Conservation (phyloP, 2,888 invertebrate genomes). For the Griposia aprilina region DNA sequence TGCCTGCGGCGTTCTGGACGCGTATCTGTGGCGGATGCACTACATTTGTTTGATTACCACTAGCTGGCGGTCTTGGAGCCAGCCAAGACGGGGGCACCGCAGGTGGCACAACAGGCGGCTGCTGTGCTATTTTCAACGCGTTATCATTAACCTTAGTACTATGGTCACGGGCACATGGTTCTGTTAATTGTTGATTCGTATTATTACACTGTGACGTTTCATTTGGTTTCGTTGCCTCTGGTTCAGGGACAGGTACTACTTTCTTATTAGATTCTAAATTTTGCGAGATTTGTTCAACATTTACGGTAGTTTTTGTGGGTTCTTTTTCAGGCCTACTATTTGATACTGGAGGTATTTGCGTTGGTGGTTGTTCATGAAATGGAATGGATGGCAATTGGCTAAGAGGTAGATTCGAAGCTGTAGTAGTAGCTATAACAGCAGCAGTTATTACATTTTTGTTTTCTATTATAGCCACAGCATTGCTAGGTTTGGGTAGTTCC, state of each 20-base stretch:
- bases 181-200: constrained; percentile 60
- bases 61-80: constrained; percentile 71
- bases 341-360: constrained; percentile 71
- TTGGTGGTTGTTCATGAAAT: constrained; percentile 74
- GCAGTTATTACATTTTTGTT: constrained; percentile 57
- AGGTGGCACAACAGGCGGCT: constrained; percentile 81
- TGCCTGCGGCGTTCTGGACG: constrained; percentile 79
- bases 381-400: constrained; percentile 85
- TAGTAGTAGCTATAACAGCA: constrained; percentile 65
- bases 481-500: constrained; percentile 68
- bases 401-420: constrained; percentile 77
- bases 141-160: constrained; percentile 66
- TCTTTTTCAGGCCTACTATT: constrained; percentile 67
- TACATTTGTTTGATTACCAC: constrained; percentile 69
- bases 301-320: constrained; percentile 51
- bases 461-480: constrained; percentile 59
- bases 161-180: constrained; percentile 63
- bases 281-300: constrained; percentile 61
- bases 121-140: constrained; percentile 68
- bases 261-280: constrained; percentile 57
- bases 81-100: constrained; percentile 87
- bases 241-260: constrained; percentile 58
- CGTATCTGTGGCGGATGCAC: constrained; percentile 81
- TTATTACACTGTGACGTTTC: constrained; percentile 62
- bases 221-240: constrained; percentile 55